phyloP scores from a whole-genome alignment of 2,888 invertebrate genomes.

The Ormyrus pomaceus region DNA sequence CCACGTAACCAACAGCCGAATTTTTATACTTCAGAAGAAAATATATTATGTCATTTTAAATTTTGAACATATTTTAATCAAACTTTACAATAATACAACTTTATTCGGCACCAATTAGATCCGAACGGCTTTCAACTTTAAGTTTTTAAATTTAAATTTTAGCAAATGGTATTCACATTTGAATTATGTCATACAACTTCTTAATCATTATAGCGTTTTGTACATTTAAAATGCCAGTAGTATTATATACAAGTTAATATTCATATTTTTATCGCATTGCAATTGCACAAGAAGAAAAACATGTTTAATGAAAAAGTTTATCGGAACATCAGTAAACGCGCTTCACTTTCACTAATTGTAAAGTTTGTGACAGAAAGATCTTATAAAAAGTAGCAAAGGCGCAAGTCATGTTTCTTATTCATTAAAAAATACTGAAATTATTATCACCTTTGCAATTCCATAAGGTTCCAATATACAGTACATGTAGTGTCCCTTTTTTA shows the following conservation, averaged over 20 bases:
- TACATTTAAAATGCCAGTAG: slow-evolving; percentile 50
- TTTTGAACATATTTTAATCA: background rate
- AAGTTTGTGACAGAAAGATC: slow-evolving; percentile 10
- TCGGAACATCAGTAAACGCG: slow-evolving; percentile 14
- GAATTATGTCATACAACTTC: slow-evolving; percentile 15
- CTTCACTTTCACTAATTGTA: slow-evolving; percentile 28
- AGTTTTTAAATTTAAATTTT: background rate
- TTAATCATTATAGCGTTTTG: slow-evolving; percentile 42
- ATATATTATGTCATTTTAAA: slow-evolving; percentile 24
- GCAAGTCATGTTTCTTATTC: slow-evolving; percentile 28
- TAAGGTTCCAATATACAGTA: slow-evolving; percentile 41
- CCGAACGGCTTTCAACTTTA: too few species aligned
- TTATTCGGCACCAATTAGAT: too few species aligned
- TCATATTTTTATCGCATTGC: slow-evolving; percentile 9
- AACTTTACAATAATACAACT: slow-evolving; percentile 1
- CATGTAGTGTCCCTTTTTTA: slow-evolving; percentile 14
- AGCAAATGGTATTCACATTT: slow-evolving; percentile 30
- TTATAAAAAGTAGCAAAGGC: slow-evolving; percentile 54
- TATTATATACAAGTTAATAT: slow-evolving; percentile 52
- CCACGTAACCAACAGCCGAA: slow-evolving; percentile 43
- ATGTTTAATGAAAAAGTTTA: slow-evolving; percentile 14
- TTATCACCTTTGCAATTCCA: slow-evolving; percentile 50
- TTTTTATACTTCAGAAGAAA: slow-evolving; percentile 16
- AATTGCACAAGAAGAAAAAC: slow-evolving; percentile 28
- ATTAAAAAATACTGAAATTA: slow-evolving; percentile 51